Base-by-base conservation (phyloP, 2,113 vertebrate genomes). In the Cyanoramphus novaezelandiae region DNA sequence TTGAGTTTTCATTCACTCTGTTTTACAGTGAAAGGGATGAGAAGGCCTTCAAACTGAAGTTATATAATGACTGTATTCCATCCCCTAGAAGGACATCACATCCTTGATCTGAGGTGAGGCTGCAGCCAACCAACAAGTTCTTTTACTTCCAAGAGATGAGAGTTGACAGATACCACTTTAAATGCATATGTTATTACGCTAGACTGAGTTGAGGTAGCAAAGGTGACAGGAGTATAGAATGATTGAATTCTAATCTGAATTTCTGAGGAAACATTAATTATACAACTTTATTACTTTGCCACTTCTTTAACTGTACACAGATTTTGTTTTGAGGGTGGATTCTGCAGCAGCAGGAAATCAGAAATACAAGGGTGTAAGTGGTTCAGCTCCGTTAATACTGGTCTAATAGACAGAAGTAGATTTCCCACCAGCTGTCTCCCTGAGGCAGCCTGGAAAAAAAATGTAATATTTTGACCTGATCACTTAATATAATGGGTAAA, bases 81-180 rank as follows among this genome's bases (percentile, higher is more conserved):
- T 74, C 43, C 49, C 52, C 39, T 80, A n/a, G 76, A 95, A 94
- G 90, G 82, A 59, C 64, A 10, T 47, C 0, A 1, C 63, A 63
- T 50, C 85, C 90, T 90, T 82, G 68, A 14, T 71, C 55, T 83
- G 59, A 95, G 79, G 50, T 67, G 90, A 90, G 41, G 71, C 63
- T 88, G 63, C 59, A 80, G 43, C 50, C 86, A 92, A 50, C 79
- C 53, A 74, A 49, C 17, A 27, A 60, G 47, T 60, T 76, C 33
- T 71, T 85, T 55, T 9, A 37, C 39, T 75, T 60, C 37, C 63
- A 33, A 63, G 76, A 68, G 82, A 93, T 75, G 76, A 6, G 52
- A 92, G 64, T 8, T 93, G 92, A 93, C 92, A 95, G 86, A 75
- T 60, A 70, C 55, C 33, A 68, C 69, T 94, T 93, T 50, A 94